Percentiles rank a stretch among this genome's conserved stretches.
These are phyloP conservation scores for Salminus brasiliensis DNA, from an alignment of 2,113 vertebrate genomes.

Conservation along the genomic window DNA sequence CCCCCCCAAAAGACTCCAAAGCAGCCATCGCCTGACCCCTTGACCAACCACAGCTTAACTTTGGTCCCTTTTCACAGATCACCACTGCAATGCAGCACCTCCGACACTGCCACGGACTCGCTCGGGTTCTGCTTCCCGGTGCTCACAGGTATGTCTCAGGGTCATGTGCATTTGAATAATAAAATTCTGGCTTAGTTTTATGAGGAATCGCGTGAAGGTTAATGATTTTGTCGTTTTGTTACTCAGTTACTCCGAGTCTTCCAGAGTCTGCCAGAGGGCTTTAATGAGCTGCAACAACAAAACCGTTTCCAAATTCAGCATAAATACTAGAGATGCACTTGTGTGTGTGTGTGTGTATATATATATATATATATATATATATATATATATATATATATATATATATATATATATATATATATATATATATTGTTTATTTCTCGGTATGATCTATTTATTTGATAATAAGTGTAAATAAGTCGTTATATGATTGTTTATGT, in stretches of 20 bases:
- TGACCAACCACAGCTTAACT: background rate
- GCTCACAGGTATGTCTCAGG: constrained; percentile 63
- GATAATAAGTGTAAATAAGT: too few species aligned
- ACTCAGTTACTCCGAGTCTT: background rate
- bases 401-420: too few species aligned
- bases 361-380: too few species aligned
- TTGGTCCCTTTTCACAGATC: constrained; percentile 49
- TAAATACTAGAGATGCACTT: too few species aligned
- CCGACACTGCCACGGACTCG: constrained; percentile 64
- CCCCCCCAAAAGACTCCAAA: too few species aligned
- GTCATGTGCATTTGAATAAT: background rate
- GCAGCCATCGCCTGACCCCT: too few species aligned
- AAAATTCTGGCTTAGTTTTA: background rate
- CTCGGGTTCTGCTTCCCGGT: constrained; percentile 49
- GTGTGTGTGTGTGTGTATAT: too few species aligned
- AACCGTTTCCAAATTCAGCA: too few species aligned
- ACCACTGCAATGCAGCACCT: constrained; percentile 71
- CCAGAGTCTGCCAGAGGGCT: background rate
- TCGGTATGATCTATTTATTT: too few species aligned
- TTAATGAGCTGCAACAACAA: background rate
- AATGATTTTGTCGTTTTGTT: background rate
- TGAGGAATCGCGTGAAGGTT: background rate
- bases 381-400: too few species aligned
- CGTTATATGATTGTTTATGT: too few species aligned
- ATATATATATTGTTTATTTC: too few species aligned